Evolutionary conservation across 2,888 invertebrate species (phyloP), one percentile per base, ranked within the genome.

Genomic region (Busseola fusca): DNA sequence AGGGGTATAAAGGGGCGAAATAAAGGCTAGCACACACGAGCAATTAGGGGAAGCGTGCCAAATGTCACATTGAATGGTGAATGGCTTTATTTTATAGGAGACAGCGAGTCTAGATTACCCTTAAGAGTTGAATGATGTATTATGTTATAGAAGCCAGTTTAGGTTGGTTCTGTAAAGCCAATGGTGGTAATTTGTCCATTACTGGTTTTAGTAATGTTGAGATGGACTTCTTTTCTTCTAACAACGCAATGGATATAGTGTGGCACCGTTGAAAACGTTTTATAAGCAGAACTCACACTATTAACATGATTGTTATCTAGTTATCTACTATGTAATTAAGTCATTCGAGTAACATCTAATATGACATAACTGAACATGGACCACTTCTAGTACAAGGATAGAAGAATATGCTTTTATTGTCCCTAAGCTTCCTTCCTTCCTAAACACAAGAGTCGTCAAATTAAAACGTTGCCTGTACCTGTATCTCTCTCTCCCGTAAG

Each of bases 1-100:
- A 89, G 86, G 80, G 60, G 64, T 64, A 78, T 54, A 68, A 71
- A 64, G 83, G 84, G 81, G 78, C 64, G 76, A 85, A 86, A 90
- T 92, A 91, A 92, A 90, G 92, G 84, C 85, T 71, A 86, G 82
- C 89, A 87, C 91, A 91, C 90, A 91, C 84, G 89, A 81, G 92
- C 93, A 93, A 94, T 94, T 94, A 94, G 91, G 83, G 87, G 73
- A 86, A 85, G 84, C 88, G 92, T 88, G 92, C 93, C 93, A 93
- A 94, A 93, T 94, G 93, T 92, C 91, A 86, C 87, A 78, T 84
- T 82, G 74, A 82, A 64, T 67, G 67, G 80, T 73, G 74, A 63
- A 45, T 69, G 64, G 76, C 83, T 72, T 34, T 76, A 73, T 81
- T 83, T 74, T 58, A 87, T 54, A 71, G 74, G 87, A 78, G 81